These are phyloP conservation scores for Glyptemys insculpta DNA, from an alignment of 2,797 vertebrate species.

Conservation along the genomic window DNA sequence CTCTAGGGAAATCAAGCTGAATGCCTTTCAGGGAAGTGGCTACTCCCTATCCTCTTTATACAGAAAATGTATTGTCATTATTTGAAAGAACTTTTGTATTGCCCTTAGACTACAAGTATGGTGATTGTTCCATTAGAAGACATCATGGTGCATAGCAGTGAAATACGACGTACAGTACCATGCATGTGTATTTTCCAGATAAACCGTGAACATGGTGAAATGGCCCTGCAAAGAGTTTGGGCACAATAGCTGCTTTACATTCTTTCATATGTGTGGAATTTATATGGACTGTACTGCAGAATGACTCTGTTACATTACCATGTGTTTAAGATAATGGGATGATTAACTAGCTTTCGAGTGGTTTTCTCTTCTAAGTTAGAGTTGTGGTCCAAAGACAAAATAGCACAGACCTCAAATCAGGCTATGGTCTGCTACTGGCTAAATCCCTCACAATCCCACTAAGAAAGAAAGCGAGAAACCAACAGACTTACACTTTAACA, in stretches of 20 bases:
- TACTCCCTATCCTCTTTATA: slow-evolving; percentile 77
- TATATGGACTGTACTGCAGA: slow-evolving; percentile 45
- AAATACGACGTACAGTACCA: slow-evolving; percentile 75
- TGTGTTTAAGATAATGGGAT: slow-evolving; percentile 52
- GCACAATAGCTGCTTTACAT: slow-evolving; percentile 71
- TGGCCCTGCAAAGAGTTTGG: slow-evolving; percentile 46
- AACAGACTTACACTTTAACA: slow-evolving; percentile 27
- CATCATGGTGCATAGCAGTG: slow-evolving; percentile 78
- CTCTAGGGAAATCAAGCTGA: slow-evolving; percentile 67
- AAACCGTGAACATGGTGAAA: slow-evolving; percentile 65
- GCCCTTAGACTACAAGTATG: slow-evolving; percentile 76
- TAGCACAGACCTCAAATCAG: not conserved
- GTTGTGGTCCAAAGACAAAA: slow-evolving; percentile 44
- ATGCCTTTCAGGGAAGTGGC: slow-evolving; percentile 75
- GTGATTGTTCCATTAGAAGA: slow-evolving; percentile 71
- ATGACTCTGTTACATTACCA: slow-evolving; percentile 59
- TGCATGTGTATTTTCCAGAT: slow-evolving; percentile 72
- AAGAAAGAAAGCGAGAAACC: not conserved
- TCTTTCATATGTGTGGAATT: slow-evolving; percentile 72
- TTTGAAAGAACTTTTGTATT: slow-evolving; percentile 79
- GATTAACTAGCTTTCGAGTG: slow-evolving; percentile 26
- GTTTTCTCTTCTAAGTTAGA: slow-evolving; percentile 25
- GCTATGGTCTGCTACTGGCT: slow-evolving; percentile 52
- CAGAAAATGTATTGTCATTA: slow-evolving; percentile 78
- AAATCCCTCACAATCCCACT: slow-evolving; percentile 56